Evolutionary conservation across 1,140 invertebrate species (phyloP).

Genomic region (Rhagoletis pomonella): DNA sequence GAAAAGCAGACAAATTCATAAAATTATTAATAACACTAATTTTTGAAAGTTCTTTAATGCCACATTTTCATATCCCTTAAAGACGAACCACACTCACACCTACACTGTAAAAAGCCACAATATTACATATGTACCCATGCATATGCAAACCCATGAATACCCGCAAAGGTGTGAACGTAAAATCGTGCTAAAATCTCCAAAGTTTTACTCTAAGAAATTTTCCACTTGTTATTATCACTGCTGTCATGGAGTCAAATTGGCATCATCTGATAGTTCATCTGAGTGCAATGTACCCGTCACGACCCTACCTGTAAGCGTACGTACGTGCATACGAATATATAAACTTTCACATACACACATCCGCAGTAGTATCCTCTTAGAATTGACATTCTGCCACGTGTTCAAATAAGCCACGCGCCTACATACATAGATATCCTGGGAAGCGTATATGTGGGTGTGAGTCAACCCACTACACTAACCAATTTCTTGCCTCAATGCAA

Average conservation of each 20-base stretch:
- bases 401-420: not conserved
- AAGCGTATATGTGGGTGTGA: not conserved
- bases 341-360: not conserved
- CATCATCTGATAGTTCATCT: slow-evolving; percentile 21
- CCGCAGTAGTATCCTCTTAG: not conserved
- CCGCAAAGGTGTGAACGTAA: not conserved
- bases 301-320: not conserved
- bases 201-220: slow-evolving; percentile 23
- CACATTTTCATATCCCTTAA: not conserved
- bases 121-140: not conserved
- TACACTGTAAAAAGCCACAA: not conserved
- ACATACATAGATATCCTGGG: not conserved
- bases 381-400: slow-evolving; percentile 15
- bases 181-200: not conserved
- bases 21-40: not conserved
- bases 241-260: slow-evolving; percentile 29
- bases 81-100: not conserved
- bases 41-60: not conserved
- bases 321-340: not conserved
- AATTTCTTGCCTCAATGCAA: slow-evolving; percentile 13
- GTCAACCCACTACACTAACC: not conserved
- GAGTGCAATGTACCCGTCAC: slow-evolving; percentile 27
- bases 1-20: no score
- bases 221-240: not conserved
- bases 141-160: not conserved